phyloP scores from a whole-genome alignment of 2,113 vertebrate genomes.

The Chroicocephalus ridibundus region DNA sequence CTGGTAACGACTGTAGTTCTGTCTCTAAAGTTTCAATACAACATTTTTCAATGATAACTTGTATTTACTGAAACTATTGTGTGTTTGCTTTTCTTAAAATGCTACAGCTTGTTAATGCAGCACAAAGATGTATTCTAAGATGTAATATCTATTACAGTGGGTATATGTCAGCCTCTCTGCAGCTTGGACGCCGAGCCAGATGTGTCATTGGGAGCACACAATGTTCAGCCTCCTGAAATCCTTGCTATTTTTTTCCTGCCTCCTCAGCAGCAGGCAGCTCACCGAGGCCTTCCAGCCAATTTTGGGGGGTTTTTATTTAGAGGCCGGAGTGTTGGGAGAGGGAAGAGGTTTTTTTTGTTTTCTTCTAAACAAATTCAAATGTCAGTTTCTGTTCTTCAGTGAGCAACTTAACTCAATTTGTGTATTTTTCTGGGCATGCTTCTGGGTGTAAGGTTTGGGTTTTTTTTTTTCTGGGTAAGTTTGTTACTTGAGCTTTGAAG shows the following conservation, averaged over 20 bases:
- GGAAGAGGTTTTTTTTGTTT: neutral
- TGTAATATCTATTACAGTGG: neutral
- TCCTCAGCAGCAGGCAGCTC: constrained; percentile 3
- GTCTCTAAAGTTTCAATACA: neutral
- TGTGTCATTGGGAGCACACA: neutral
- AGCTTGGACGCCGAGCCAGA: neutral
- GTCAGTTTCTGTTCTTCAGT: rapidly evolving
- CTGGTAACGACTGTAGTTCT: constrained; percentile 21
- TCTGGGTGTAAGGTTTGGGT: neutral
- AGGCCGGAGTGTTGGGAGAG: neutral
- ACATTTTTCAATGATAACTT: constrained; percentile 17
- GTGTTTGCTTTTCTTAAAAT: neutral
- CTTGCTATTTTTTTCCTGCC: neutral
- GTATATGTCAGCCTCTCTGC: constrained; percentile 17
- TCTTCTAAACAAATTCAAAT: neutral
- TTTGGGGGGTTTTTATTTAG: neutral
- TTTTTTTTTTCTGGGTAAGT: neutral
- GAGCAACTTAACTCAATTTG: neutral
- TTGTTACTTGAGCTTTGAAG: neutral
- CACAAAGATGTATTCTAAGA: neutral
- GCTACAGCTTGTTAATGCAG: neutral
- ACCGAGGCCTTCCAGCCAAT: neutral
- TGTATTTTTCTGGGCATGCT: neutral
- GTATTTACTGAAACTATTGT: constrained; percentile 52
- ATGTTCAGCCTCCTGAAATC: neutral